A percentile compares a stretch with the other conserved stretches of the same genome.
Evolutionary conservation across 2,797 vertebrate species (phyloP).

Genomic region (Sphaeramia orbicularis): DNA sequence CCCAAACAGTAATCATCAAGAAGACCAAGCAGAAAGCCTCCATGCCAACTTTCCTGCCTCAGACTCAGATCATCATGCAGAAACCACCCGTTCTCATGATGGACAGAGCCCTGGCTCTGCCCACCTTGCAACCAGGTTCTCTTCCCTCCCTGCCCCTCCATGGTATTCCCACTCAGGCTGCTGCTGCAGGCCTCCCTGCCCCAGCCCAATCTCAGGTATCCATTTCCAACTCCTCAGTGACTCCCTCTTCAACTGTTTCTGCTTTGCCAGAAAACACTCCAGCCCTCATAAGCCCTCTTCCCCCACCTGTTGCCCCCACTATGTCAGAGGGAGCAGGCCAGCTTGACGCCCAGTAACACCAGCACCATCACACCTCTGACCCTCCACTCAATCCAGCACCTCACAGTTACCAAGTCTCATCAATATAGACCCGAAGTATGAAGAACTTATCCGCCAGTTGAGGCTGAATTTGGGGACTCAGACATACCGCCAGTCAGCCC

Average conservation of each 20-base stretch:
- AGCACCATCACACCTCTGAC: slow-evolving; percentile 74
- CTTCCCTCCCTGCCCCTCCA: slow-evolving; percentile 66
- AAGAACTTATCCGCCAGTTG: slow-evolving; percentile 96
- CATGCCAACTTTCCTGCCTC: slow-evolving; percentile 91
- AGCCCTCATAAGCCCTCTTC: slow-evolving; percentile 44
- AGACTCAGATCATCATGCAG: slow-evolving; percentile 88
- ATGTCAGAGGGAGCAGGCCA: slow-evolving; percentile 64
- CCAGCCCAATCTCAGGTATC: slow-evolving; percentile 95
- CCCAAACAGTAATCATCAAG: slow-evolving; percentile 94
- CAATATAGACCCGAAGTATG: slow-evolving; percentile 92
- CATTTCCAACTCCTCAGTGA: slow-evolving; percentile 76
- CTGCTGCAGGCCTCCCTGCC: slow-evolving; percentile 81
- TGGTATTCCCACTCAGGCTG: slow-evolving; percentile 84
- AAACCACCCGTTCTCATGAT: slow-evolving; percentile 74
- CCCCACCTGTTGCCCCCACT: slow-evolving; percentile 49
- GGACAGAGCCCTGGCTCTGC: slow-evolving; percentile 71
- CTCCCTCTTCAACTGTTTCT: slow-evolving; percentile 68
- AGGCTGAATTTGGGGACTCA: slow-evolving; percentile 93
- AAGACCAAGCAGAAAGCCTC: slow-evolving; percentile 93
- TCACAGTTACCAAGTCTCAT: slow-evolving; percentile 80
- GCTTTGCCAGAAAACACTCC: slow-evolving; percentile 72
- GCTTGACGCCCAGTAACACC: slow-evolving; percentile 61
- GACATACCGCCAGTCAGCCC: slow-evolving; percentile 68
- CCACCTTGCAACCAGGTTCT: slow-evolving; percentile 79
- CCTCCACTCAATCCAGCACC: slow-evolving; percentile 74